A percentile compares a stretch with the other conserved stretches of the same genome.
phyloP scores from a whole-genome alignment of 1,140 invertebrate genomes.

The Mamestra configurata region DNA sequence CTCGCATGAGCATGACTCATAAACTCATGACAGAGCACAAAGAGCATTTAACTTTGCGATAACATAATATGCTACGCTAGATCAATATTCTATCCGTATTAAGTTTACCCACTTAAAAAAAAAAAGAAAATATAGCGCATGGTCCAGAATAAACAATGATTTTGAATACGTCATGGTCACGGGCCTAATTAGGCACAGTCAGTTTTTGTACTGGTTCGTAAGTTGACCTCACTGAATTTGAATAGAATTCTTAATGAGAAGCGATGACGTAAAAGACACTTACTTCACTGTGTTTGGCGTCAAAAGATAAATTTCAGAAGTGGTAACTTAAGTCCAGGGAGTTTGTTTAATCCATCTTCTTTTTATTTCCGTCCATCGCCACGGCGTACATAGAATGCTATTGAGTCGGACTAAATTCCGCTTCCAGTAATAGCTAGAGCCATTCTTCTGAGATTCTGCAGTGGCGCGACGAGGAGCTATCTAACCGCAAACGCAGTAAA shows the following conservation, averaged over 20 bases:
- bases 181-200: neutral
- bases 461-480: conserved; percentile 46
- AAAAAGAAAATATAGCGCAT: conserved; percentile 54
- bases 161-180: conserved; percentile 33
- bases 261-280: conserved; percentile 1
- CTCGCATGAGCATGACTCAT: neutral
- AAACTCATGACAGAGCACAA: neutral
- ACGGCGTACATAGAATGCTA: conserved; percentile 50
- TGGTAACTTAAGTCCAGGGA: neutral
- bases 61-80: neutral
- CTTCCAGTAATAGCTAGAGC: conserved; percentile 64
- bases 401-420: conserved; percentile 64
- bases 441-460: conserved; percentile 64
- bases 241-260: conserved; percentile 29
- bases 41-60: neutral
- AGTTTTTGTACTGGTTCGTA: conserved; percentile 12
- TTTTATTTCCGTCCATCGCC: neutral
- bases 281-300: neutral
- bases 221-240: conserved; percentile 37
- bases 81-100: conserved; percentile 42
- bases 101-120: conserved; percentile 59
- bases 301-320: neutral
- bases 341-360: conserved; percentile 6
- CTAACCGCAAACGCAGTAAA: conserved; percentile 55
- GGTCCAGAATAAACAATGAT: conserved; percentile 53